These are phyloP conservation scores for Porites evermanni DNA, from an alignment of 92 coral and sea anemone genomes.

Conservation along the genomic window DNA sequence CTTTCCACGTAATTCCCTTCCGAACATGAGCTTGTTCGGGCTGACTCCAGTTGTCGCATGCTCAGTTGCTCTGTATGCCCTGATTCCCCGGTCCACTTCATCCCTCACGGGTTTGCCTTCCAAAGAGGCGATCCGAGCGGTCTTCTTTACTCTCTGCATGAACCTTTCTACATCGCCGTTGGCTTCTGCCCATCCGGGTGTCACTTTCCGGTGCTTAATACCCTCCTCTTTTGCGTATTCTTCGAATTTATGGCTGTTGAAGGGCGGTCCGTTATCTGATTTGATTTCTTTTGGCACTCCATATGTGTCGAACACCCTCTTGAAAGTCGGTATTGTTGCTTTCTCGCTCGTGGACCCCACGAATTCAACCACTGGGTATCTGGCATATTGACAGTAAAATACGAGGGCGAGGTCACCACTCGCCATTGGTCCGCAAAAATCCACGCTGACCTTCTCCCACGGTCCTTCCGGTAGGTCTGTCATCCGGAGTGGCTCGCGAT, in stretches of 20 bases:
- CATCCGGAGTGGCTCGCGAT: too few species aligned
- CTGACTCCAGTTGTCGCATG: conserved; percentile 38
- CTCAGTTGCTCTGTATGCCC: conserved; percentile 16
- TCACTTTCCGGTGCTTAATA: conserved; percentile 21
- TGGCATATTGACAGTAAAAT: conserved; percentile 18
- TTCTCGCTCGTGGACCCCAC: conserved; percentile 24
- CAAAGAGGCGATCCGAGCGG: conserved; percentile 2
- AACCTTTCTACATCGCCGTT: conserved; percentile 22
- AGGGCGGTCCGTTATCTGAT: conserved; percentile 24
- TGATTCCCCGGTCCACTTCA: conserved; percentile 1
- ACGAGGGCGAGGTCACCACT: background rate
- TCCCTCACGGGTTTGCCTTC: conserved; percentile 19
- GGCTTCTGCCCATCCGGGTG: conserved; percentile 31
- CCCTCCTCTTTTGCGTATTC: conserved; percentile 8
- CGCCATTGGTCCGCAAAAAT: too few species aligned
- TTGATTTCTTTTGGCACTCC: conserved; percentile 10
- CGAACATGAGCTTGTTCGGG: conserved; percentile 47
- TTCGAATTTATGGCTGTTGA: conserved; percentile 12
- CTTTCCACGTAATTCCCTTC: conserved; percentile 45
- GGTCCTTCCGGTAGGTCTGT: conserved; percentile 6
- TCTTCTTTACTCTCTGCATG: conserved; percentile 16
- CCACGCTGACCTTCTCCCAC: too few species aligned
- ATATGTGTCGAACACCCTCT: conserved; percentile 3
- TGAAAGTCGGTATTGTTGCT: conserved; percentile 3
- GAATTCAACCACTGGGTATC: conserved; percentile 22